These are phyloP conservation scores for Hephaestus fuliginosus DNA, from an alignment of 2,797 vertebrate species.

Conservation along the genomic window DNA sequence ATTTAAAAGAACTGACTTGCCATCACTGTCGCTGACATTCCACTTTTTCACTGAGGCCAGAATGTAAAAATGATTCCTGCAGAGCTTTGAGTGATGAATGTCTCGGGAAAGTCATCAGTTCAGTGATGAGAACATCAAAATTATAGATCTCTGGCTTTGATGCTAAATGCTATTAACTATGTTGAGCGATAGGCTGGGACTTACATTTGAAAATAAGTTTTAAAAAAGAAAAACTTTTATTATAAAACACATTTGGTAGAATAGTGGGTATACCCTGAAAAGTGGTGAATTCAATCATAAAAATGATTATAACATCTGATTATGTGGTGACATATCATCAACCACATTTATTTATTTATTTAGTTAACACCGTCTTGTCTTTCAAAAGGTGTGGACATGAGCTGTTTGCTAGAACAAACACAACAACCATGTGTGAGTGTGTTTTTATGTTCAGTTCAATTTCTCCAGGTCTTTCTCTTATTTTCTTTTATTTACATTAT, in stretches of 20 bases:
- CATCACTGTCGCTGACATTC: neutral
- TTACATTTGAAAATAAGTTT: neutral
- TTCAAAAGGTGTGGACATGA: neutral
- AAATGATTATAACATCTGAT: neutral
- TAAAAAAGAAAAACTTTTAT: neutral
- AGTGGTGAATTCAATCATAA: neutral
- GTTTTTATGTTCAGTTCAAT: no score
- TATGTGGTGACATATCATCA: neutral
- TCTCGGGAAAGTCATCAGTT: slow-evolving; percentile 2
- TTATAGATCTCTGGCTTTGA: slow-evolving; percentile 5
- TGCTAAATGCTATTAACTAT: neutral
- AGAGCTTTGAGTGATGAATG: neutral
- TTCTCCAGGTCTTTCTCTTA: no score
- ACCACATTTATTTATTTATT: neutral
- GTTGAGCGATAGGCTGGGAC: neutral
- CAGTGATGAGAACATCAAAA: neutral
- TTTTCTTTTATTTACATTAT: no score
- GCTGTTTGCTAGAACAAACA: no score
- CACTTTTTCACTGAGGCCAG: neutral
- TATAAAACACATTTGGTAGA: neutral
- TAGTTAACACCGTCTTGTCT: neutral
- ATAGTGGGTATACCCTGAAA: neutral
- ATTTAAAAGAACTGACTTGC: neutral
- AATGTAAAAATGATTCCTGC: neutral
- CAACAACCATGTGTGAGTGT: no score